A percentile compares a stretch with the other conserved stretches of the same genome.
Conservation (phyloP, 1,140 invertebrate genomes). For the Meloidogyne chitwoodi region DNA sequence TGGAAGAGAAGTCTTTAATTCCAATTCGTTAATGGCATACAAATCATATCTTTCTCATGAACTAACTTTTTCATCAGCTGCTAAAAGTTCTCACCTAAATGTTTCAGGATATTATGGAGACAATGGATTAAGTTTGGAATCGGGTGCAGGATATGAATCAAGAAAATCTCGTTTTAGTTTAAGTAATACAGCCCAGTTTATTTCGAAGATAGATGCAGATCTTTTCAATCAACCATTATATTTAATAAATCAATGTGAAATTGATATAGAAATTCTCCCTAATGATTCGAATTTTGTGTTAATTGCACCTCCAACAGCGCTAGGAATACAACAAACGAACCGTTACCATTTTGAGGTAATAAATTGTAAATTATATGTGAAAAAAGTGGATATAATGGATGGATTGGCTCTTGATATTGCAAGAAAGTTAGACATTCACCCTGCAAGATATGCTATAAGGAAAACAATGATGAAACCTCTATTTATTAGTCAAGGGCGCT, state of each 20-base stretch:
- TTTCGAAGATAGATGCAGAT: neutral
- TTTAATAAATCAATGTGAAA: neutral
- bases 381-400: constrained; percentile 20
- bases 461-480: constrained; percentile 14
- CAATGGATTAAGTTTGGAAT: neutral
- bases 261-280: constrained; percentile 1
- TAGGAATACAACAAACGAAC: neutral
- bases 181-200: neutral
- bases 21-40: neutral
- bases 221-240: constrained; percentile 11
- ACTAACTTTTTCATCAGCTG: neutral
- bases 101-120: neutral
- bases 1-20: constrained; percentile 1
- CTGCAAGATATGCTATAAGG: constrained; percentile 9
- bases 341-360: neutral
- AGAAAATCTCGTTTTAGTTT: neutral
- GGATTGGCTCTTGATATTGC: constrained; percentile 15
- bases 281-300: neutral
- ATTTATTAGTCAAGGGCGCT: constrained; percentile 10
- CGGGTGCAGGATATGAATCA: neutral
- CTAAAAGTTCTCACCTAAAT: neutral
- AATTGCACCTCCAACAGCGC: neutral
- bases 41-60: neutral
- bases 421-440: neutral
- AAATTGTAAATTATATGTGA: neutral